Percentiles rank a stretch among this genome's conserved stretches.
These are phyloP conservation scores for Intellagama lesueurii DNA, from an alignment of 2,797 vertebrate species.

Conservation along the genomic window DNA sequence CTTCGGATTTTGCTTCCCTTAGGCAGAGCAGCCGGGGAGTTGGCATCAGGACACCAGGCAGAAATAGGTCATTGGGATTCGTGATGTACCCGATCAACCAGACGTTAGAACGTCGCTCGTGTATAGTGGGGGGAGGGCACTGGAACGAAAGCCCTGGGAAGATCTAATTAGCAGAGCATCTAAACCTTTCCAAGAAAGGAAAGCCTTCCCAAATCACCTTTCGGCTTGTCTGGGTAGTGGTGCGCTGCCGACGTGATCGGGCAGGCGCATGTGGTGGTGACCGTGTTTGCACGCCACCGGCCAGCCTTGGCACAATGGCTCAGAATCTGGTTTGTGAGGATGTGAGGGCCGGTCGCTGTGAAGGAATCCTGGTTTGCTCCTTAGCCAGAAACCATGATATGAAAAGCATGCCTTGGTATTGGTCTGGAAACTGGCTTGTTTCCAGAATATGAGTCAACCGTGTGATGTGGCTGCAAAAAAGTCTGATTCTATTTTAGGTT, in stretches of 20 bases:
- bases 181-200: slow-evolving; percentile 18
- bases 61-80: slow-evolving; percentile 75
- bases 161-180: slow-evolving; percentile 69
- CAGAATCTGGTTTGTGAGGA: not conserved
- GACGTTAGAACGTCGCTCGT: slow-evolving; percentile 27
- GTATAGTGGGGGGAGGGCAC: slow-evolving; percentile 37
- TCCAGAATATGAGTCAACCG: too few species aligned
- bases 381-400: too few species aligned
- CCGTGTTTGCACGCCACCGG: too few species aligned
- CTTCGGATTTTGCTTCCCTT: slow-evolving; percentile 14
- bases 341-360: too few species aligned
- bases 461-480: too few species aligned
- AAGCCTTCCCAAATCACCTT: not conserved
- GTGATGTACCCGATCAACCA: slow-evolving; percentile 46
- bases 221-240: accelerated
- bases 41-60: slow-evolving; percentile 53
- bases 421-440: too few species aligned
- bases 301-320: too few species aligned
- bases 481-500: too few species aligned
- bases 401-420: too few species aligned
- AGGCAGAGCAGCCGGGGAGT: not conserved
- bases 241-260: not conserved
- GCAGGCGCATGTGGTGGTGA: accelerated
- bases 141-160: slow-evolving; percentile 40
- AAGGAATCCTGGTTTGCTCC: not conserved